Conservation (phyloP, 1,140 invertebrate genomes). For the Stenopsyche tienmushanensis region DNA sequence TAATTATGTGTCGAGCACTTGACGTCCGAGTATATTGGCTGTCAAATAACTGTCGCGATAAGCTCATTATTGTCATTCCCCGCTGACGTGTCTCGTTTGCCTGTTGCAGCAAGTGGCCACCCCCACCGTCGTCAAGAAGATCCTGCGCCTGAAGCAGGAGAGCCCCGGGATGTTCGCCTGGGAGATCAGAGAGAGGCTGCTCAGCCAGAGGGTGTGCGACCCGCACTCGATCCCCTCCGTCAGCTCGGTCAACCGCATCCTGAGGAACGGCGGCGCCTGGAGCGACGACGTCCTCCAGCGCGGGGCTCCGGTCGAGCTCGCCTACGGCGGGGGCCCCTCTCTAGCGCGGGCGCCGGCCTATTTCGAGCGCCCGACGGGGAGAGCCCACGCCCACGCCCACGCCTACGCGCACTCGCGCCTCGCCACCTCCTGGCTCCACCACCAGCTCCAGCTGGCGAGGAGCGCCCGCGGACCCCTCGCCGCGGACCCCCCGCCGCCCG, state of each 20-base stretch:
- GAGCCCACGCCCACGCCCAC: slow-evolving; percentile 45
- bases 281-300: slow-evolving; percentile 56
- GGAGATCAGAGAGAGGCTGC: slow-evolving; percentile 87
- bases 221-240: slow-evolving; percentile 87
- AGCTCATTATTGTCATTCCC: too few species aligned
- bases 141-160: slow-evolving; percentile 86
- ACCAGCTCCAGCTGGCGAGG: slow-evolving; percentile 57
- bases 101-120: slow-evolving; percentile 85
- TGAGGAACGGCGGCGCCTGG: slow-evolving; percentile 80
- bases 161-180: slow-evolving; percentile 92
- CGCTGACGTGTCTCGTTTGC: too few species aligned
- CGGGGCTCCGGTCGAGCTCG: slow-evolving; percentile 40
- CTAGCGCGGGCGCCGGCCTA: slow-evolving; percentile 46
- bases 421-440: slow-evolving; percentile 59
- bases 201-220: slow-evolving; percentile 82
- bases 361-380: slow-evolving; percentile 51
- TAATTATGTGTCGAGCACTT: too few species aligned
- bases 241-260: slow-evolving; percentile 91
- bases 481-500: slow-evolving; percentile 53
- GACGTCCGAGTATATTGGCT: too few species aligned
- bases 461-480: slow-evolving; percentile 51
- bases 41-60: too few species aligned
- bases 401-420: slow-evolving; percentile 55
- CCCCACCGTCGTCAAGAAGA: slow-evolving; percentile 89
- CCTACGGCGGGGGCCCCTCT: slow-evolving; percentile 53